phyloP scores from a whole-genome alignment of 1,140 invertebrate genomes.

The Pseudomyrmex gracilis region DNA sequence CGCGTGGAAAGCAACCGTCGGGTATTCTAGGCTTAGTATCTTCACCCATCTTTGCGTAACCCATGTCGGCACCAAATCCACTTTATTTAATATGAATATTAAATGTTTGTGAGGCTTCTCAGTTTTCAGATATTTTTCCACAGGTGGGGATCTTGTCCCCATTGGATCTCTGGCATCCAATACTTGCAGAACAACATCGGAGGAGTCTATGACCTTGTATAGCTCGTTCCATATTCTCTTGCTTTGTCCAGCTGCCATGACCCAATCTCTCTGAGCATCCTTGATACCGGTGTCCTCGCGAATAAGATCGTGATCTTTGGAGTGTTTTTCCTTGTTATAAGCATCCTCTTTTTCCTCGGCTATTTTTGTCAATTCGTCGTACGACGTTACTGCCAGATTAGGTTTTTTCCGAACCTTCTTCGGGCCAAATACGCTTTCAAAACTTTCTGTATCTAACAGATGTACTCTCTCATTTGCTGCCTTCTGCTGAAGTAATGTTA shows the following conservation, averaged over 20 bases:
- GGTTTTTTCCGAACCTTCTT: constrained; percentile 97
- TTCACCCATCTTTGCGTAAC: constrained; percentile 98
- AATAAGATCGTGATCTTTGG: constrained; percentile 93
- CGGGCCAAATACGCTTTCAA: constrained; percentile 97
- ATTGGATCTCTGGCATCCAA: constrained; percentile 97
- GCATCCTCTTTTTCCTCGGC: constrained; percentile 90
- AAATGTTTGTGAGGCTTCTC: constrained; percentile 93
- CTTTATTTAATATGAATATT: constrained; percentile 91
- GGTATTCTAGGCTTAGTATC: constrained; percentile 96
- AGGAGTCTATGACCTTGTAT: constrained; percentile 99
- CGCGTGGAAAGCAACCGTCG: constrained; percentile 99
- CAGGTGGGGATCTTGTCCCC: constrained; percentile 96
- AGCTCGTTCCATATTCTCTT: constrained; percentile 99
- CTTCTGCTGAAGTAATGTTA: constrained; percentile 97
- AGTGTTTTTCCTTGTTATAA: constrained; percentile 91
- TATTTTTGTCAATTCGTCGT: constrained; percentile 90
- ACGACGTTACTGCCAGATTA: constrained; percentile 91
- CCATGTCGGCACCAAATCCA: constrained; percentile 98
- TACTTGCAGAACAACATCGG: constrained; percentile 97
- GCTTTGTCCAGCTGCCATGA: constrained; percentile 97
- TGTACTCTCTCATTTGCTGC: constrained; percentile 96
- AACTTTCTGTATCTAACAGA: constrained; percentile 97
- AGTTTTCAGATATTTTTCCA: constrained; percentile 92
- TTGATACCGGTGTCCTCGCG: constrained; percentile 92
- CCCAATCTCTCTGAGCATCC: constrained; percentile 92